Evolutionary conservation across 23 tunicate genomes (phyloP).

Genomic region (Ciona savignyi): DNA sequence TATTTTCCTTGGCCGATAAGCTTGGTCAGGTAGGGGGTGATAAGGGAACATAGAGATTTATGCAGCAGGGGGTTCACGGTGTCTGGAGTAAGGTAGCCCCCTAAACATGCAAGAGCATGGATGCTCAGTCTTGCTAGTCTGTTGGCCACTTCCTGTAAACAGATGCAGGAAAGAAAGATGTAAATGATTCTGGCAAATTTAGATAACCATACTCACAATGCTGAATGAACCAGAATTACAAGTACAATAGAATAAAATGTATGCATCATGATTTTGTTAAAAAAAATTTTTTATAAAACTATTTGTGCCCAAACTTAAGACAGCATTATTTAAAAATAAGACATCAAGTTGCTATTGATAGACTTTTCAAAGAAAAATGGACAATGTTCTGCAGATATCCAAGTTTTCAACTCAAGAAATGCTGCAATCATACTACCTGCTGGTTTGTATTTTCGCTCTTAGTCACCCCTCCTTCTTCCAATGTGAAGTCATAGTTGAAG

Average conservation of each 20-base stretch:
- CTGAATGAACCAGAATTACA: too few relatives aligned
- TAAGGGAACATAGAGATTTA: constrained; percentile 67
- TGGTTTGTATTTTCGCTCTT: constrained; percentile 80
- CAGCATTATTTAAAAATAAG: too few relatives aligned
- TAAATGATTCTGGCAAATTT: too few relatives aligned
- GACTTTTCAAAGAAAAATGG: too few relatives aligned
- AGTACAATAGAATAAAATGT: too few relatives aligned
- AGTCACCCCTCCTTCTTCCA: constrained; percentile 96
- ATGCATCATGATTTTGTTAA: too few relatives aligned
- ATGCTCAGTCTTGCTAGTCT: constrained; percentile 80
- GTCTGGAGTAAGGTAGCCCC: constrained; percentile 64
- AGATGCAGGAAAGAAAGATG: background rate
- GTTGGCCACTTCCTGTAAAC: constrained; percentile 69
- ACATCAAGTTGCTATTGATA: too few relatives aligned
- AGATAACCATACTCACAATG: too few relatives aligned
- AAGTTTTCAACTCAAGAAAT: too few relatives aligned
- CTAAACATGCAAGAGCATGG: constrained; percentile 85
- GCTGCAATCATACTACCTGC: too few relatives aligned
- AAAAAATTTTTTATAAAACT: background rate
- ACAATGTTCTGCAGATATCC: too few relatives aligned
- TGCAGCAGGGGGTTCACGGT: constrained; percentile 61
- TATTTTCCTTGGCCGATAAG: constrained; percentile 60
- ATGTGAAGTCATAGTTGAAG: constrained; percentile 96
- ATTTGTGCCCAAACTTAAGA: background rate
- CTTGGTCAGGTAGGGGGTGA: constrained; percentile 81